phyloP scores from a whole-genome alignment of 2,113 vertebrate species.

The Chiloscyllium plagiosum region DNA sequence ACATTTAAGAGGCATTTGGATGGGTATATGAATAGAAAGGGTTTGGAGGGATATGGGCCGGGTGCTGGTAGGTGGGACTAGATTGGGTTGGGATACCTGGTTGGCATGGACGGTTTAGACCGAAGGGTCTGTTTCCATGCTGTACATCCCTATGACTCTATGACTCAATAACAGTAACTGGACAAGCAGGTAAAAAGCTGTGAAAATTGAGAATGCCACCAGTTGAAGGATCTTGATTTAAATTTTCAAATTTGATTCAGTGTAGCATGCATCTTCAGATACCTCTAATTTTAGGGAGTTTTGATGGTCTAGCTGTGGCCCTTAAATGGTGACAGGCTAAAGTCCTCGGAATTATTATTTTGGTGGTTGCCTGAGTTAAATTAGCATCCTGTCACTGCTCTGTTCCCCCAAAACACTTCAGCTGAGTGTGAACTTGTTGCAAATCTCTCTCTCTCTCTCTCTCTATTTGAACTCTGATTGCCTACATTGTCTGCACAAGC shows the following conservation, averaged over 20 bases:
- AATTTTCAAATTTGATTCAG: not conserved
- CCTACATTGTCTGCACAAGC: not conserved
- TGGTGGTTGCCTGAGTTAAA: no score
- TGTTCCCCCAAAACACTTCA: no score
- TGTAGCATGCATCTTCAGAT: not conserved
- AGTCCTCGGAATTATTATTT: not conserved
- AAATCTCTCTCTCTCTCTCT: not conserved
- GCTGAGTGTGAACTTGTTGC: not conserved
- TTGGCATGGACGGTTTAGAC: no score
- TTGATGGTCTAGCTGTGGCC: not conserved
- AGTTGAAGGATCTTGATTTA: not conserved
- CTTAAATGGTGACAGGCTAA: not conserved
- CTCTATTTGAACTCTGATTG: not conserved
- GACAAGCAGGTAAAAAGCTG: not conserved
- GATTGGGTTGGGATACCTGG: no score
- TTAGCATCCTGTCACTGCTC: not conserved
- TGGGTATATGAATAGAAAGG: no score
- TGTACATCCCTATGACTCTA: no score
- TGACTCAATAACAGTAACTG: not conserved
- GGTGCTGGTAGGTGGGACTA: no score
- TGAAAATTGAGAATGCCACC: not conserved
- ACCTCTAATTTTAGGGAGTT: not conserved
- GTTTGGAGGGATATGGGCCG: no score
- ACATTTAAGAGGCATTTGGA: no score
- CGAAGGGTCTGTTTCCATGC: no score